Base-by-base conservation (phyloP, 2,888 invertebrate genomes). In the Drosophila demipolita region DNA sequence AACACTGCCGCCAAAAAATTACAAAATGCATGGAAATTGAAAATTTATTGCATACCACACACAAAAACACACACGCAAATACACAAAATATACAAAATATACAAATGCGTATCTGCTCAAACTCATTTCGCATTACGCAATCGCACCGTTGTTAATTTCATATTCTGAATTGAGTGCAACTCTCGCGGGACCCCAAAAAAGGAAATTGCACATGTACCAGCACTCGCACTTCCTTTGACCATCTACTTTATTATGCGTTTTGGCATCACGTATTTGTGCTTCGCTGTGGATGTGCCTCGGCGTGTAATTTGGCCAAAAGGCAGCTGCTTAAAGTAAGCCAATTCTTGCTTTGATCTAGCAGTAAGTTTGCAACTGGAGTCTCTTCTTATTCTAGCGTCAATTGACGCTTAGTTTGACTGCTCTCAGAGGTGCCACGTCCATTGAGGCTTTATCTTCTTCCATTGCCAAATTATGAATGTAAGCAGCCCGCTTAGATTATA, bases 91-190 rank as follows among this genome's bases (percentile, higher is more conserved):
- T 1, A 23, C 23, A 23, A 23, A 2, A n/a, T 1, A 40, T 33
- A 59, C 40, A 49, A 36, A 17, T n/a, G 42, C 17, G 48, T 52
- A 60, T 36, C 45, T 50, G 50, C 3, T 55, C 15, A 66, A 11
- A 48, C 52, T 55, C 49, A 71, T 62, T 73, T 49, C 50, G 45
- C 75, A 83, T 89, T 78, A 84, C 84, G 89, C 23, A 85, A 85
- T 88, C 84, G 88, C 86, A 84, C 50, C 71, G 85, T 79, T 82
- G 86, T 87, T 87, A 89, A 88, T 89, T 82, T 76, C 72, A 82
- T 87, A 84, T 84, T 85, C 86, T 66, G 79, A 73, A 84, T 73
- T 75, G 73, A 72, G 67, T 52, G 50, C 57, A 66, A 32, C 63
- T 40, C 52, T n/a, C 71, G 49, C 53, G 26, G 55, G 29, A 35